Evolutionary conservation across 2,113 vertebrate genomes (phyloP).

Genomic region (Camelus bactrianus): DNA sequence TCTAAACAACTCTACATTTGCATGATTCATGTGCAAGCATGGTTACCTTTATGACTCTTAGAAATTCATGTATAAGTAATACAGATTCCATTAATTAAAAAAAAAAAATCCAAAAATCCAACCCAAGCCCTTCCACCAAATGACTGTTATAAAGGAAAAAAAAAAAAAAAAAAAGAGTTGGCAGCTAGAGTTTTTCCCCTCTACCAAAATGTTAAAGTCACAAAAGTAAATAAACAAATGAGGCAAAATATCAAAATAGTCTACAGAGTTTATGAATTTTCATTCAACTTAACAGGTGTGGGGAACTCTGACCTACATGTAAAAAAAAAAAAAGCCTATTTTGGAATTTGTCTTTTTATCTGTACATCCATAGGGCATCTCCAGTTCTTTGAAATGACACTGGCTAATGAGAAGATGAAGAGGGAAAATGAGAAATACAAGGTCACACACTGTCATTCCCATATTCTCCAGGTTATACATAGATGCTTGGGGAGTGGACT

Average conservation of each 20-base stretch:
- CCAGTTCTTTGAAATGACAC: not conserved
- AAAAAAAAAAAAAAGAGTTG: not conserved
- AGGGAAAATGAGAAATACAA: not conserved
- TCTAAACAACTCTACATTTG: slow-evolving; percentile 27
- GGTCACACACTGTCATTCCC: not conserved
- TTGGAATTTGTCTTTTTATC: not conserved
- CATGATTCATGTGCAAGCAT: not conserved
- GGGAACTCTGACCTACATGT: not conserved
- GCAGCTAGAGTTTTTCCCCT: not conserved
- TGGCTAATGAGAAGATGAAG: not conserved
- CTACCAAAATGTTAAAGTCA: not conserved
- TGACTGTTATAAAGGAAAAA: not conserved
- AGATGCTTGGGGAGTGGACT: not conserved
- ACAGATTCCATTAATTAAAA: slow-evolving; percentile 41
- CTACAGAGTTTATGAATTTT: not conserved
- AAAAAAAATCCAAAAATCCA: not conserved
- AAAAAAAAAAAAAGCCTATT: not conserved
- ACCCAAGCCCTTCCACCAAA: not conserved
- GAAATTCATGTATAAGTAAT: not conserved
- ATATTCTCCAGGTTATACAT: not conserved
- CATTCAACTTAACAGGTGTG: not conserved
- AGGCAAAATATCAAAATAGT: slow-evolving; percentile 24
- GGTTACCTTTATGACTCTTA: not conserved
- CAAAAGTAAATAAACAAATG: not conserved
- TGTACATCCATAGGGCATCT: not conserved